phyloP scores from a whole-genome alignment of 2,113 vertebrate genomes.

The Morone chrysops region DNA sequence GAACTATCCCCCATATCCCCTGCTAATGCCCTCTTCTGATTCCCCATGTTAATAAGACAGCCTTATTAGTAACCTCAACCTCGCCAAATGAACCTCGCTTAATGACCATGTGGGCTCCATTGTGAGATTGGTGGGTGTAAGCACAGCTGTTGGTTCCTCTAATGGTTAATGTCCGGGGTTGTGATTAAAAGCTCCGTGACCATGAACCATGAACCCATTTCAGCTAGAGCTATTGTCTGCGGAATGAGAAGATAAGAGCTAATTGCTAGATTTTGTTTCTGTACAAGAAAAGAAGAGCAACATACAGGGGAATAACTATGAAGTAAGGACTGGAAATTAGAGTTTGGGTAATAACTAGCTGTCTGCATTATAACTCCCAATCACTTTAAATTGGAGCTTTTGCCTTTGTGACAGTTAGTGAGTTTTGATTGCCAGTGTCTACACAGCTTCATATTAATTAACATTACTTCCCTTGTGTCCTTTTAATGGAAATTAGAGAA shows the following conservation, averaged over 20 bases:
- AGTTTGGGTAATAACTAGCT: constrained; percentile 49
- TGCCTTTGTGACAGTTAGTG: constrained; percentile 9
- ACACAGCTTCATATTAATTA: background rate
- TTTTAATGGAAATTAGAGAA: background rate
- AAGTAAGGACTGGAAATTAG: constrained; percentile 57
- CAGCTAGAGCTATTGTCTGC: constrained; percentile 63
- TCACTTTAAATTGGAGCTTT: constrained; percentile 28
- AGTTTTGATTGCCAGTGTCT: constrained; percentile 15
- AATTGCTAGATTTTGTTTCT: constrained; percentile 73
- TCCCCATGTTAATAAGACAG: constrained; percentile 56
- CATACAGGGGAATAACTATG: constrained; percentile 7
- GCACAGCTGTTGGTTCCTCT: constrained; percentile 56
- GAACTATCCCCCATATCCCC: constrained; percentile 21
- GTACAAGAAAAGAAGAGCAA: constrained; percentile 32
- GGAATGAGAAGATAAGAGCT: constrained; percentile 70
- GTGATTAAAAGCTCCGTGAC: constrained; percentile 73
- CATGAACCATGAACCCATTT: constrained; percentile 73
- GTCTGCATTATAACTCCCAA: constrained; percentile 32
- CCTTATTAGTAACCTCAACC: constrained; percentile 68
- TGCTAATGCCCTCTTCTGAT: constrained; percentile 51
- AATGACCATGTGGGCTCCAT: constrained; percentile 62
- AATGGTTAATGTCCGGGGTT: constrained; percentile 68
- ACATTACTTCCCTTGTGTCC: background rate
- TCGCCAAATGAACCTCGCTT: constrained; percentile 63
- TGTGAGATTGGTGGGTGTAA: constrained; percentile 58